Evolutionary conservation across 2,113 vertebrate genomes (phyloP), one percentile per base, ranked within the genome.

Genomic region (Caloenas nicobarica): DNA sequence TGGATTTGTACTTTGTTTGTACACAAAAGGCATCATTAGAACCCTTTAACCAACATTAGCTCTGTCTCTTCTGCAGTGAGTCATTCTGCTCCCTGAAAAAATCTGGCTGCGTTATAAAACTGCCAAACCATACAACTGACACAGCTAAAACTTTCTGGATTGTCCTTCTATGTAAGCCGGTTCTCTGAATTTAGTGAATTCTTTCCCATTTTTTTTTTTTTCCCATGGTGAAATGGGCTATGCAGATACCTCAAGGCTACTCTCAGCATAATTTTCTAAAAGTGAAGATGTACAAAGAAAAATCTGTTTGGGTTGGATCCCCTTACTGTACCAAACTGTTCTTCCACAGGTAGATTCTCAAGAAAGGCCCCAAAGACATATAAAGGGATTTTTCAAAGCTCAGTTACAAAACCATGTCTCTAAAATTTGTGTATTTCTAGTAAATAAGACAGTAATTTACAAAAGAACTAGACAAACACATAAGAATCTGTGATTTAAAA

Each of bases 1-100:
- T 89, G 80, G 82, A 88, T 95, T 89, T 93, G 53, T 82, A 76
- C 70, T 91, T 84, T 95, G 81, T 91, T 96, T 95, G 93, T 93
- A 93, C 74, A 94, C 88, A 95, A 78, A 83, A 93, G 7, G 21
- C 95, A 88, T 95, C 92, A 86, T 95, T 94, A 95, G 62, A 88
- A 62, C 86, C 83, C 64, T 95, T 77, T 46, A 76, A 46, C 86
- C 51, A 36, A 90, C 91, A 68, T 86, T 91, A 97, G 79, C 50
- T 70, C 81, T 82, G 60, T 73, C 72, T 94, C 34, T 91, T 93
- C 77, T 85, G 89, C 90, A 91, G 56, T 95, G 86, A 97, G 29
- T 95, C 86, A 94, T 58, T 84, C 80, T 95, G 74, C 51, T 84
- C 80, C 56, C 81, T 69, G 50, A 57, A 80, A 92, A 53, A 79